Base-by-base conservation (phyloP, 2,888 invertebrate genomes). In the Aleiodes leptofemur region DNA sequence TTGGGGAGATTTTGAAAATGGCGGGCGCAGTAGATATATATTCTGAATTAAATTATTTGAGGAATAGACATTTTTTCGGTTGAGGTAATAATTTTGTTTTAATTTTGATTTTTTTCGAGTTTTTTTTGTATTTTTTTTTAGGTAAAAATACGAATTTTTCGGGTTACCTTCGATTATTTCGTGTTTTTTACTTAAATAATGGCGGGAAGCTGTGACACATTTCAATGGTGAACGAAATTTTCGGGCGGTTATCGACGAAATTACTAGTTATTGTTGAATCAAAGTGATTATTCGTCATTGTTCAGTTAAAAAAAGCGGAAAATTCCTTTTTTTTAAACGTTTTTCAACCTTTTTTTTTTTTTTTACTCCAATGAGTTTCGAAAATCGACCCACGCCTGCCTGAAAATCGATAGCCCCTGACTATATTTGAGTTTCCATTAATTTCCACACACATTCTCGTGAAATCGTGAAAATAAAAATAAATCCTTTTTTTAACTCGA, bases 1-100 rank as follows among this genome's bases (percentile, higher is more conserved):
- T 53, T 56, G 69, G 31, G 48, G 29, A 23, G 80, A 83, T 85
- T 88, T 88, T 86, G 86, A 87, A 88, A 88, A 87, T 88, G 88
- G 87, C 88, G 87, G 87, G 87, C 72, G 43, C 1, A 50, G 7
- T 55, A 29, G 31, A 23, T 23, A 2, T 23, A 2, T 53, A 69
- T 57, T 34, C 51, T n/a, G 13, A 7, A 11, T 51, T 23, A 51
- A 57, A 68, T 71, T 64, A 57, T 68, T 64, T 3, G 0, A 16
- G 8, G 2, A 43, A 31, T 9, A 34, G 31, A 70, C 14, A 23
- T 23, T 66, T 43, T 34, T 13, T 23, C 56, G 48, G 7, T 11
- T 0, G n/a, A 14, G n/a, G 51, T 51, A 51, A 8, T 50, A 51
- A 50, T 51, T 29, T n/a, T 1, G 1, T 11, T 31, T n/a, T 51